Base-by-base conservation (phyloP, 2,113 vertebrate species). In the Campylomormyrus tamandua region DNA sequence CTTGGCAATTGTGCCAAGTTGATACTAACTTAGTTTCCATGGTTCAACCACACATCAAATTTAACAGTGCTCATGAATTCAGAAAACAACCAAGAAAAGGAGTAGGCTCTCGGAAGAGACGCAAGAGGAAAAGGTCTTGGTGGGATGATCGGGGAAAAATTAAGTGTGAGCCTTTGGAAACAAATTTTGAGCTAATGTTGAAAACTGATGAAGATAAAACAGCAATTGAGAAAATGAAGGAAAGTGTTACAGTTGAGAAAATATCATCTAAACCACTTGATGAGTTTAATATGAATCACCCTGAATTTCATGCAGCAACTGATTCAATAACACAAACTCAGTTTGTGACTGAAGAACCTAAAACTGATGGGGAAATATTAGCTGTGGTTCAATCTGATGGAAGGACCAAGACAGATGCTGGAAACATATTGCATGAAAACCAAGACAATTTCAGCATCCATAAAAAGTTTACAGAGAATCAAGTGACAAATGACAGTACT, bases 51-150 rank as follows among this genome's bases (percentile, higher is more conserved):
- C 39, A 56, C 42, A 62, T 35, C 3, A 48, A 50, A 80, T 42
- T n/a, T 42, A 48, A 62, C 35, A 50, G 80, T 85, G 9, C 87
- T 21, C 85, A 91, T 21, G 19, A 48, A 42, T 45, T 74, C 17
- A 39, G 58, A n/a, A 80, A 91, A 87, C 48, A 31, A 11, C 56
- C 77, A 11, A 87, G 42, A 27, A 89, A 87, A 90, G 89, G n/a
- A 45, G 58, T 66, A n/a, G 4, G 49, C 52, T 90, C 88, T 21
- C 56, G 46, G 52, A 90, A 83, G 70, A 80, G 49, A 45, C 66
- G 90, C 35, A 90, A 42, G 52, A 90, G 87, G 19, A 90, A 88
- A 83, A 88, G 90, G 42, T 90, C 90, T 24, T 90, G 90, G 90
- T 90, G 83, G 88, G 87, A 87, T 87, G 90, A 87, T 46, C 66